These are phyloP conservation scores for Ophiodon elongatus DNA, from an alignment of 2,113 vertebrate species.

Conservation along the genomic window DNA sequence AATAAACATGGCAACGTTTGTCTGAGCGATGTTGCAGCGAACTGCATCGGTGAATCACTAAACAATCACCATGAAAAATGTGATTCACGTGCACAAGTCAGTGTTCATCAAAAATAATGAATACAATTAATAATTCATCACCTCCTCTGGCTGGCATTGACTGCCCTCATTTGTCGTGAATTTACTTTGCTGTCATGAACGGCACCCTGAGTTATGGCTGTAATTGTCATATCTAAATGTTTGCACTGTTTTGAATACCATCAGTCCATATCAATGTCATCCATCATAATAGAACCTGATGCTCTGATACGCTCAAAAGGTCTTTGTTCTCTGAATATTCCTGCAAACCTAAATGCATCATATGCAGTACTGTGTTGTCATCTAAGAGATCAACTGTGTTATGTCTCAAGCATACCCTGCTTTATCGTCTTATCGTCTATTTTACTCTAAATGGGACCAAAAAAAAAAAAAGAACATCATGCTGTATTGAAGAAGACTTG, in stretches of 20 bases:
- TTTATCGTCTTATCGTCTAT: no score
- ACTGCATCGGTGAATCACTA: neutral
- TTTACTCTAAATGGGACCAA: no score
- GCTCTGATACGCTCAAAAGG: neutral
- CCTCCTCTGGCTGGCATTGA: neutral
- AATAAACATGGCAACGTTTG: neutral
- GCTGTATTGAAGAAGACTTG: no score
- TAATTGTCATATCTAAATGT: conserved; percentile 34
- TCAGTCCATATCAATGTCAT: neutral
- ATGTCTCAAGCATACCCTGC: no score
- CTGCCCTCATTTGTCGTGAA: conserved; percentile 25
- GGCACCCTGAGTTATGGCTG: conserved; percentile 52
- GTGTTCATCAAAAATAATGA: conserved; percentile 42
- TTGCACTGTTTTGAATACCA: conserved; percentile 10
- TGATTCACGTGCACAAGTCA: conserved; percentile 15
- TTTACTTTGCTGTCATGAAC: conserved; percentile 5
- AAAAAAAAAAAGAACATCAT: no score
- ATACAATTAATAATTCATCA: conserved; percentile 56
- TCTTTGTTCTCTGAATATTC: neutral
- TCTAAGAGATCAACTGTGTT: neutral
- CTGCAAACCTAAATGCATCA: neutral
- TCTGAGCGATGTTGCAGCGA: neutral
- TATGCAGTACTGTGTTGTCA: neutral
- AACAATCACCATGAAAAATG: conserved; percentile 21
- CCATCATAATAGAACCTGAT: neutral